Evolutionary conservation across 2,797 vertebrate species (phyloP).

Genomic region (Amniataba percoides): DNA sequence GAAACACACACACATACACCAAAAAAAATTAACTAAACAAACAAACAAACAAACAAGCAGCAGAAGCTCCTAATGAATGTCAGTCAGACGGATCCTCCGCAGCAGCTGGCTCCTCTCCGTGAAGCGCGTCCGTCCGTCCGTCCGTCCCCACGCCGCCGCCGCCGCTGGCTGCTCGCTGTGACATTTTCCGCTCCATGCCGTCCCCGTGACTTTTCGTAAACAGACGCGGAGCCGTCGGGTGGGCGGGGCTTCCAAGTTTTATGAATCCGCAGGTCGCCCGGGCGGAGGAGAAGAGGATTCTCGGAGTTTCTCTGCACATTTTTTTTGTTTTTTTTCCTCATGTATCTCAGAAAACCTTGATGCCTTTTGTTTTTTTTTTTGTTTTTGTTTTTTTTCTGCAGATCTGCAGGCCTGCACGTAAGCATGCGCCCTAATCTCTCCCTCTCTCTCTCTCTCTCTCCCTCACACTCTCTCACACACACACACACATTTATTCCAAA

Average conservation of each 20-base stretch:
- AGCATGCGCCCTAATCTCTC: not conserved
- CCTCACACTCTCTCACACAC: not conserved
- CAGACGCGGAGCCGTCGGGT: slow-evolving; percentile 72
- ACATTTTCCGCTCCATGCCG: slow-evolving; percentile 68
- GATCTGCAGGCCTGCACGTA: not conserved
- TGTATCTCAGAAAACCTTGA: no score
- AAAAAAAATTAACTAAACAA: not conserved
- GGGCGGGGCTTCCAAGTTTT: slow-evolving; percentile 82
- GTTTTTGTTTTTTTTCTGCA: no score
- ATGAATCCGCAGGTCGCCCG: slow-evolving; percentile 73
- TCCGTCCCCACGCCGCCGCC: no score
- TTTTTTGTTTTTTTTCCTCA: no score
- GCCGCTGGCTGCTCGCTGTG: slow-evolving; percentile 41
- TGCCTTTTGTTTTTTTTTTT: no score
- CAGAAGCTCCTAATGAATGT: slow-evolving; percentile 18
- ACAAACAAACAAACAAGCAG: not conserved
- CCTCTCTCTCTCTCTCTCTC: not conserved
- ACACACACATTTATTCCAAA: not conserved
- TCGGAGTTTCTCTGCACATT: not conserved
- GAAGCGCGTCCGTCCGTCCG: no score
- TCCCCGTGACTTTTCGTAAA: slow-evolving; percentile 83
- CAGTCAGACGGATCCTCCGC: not conserved
- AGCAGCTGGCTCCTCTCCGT: no score
- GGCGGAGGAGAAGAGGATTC: not conserved
- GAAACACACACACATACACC: no score